These are phyloP conservation scores for Strix aluco DNA, from an alignment of 2,113 vertebrate species.

Conservation along the genomic window DNA sequence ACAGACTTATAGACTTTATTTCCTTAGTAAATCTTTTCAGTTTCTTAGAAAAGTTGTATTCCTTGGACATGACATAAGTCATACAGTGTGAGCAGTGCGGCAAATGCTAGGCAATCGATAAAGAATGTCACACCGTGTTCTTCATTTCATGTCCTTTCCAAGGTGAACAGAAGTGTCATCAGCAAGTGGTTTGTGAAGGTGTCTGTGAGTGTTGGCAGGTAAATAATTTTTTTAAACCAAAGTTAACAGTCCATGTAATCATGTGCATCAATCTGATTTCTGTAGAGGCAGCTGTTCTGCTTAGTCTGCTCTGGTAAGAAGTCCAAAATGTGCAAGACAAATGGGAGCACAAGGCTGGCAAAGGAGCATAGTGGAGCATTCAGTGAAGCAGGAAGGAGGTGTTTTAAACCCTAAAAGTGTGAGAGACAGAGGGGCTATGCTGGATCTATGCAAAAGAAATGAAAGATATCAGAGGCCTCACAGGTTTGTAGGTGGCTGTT, in stretches of 20 bases:
- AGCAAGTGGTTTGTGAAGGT: slow-evolving; percentile 27
- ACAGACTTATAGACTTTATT: neutral
- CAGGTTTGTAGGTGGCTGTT: neutral
- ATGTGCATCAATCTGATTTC: slow-evolving; percentile 21
- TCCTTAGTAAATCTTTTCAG: neutral
- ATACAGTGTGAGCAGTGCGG: neutral
- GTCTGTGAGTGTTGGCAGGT: slow-evolving; percentile 40
- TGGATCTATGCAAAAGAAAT: neutral
- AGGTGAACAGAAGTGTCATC: slow-evolving; percentile 44
- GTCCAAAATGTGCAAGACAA: neutral
- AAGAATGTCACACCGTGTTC: neutral
- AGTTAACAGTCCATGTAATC: slow-evolving; percentile 59
- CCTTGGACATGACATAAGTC: neutral
- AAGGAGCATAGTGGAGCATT: neutral
- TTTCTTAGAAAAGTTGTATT: neutral
- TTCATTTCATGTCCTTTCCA: neutral
- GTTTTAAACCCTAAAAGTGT: neutral
- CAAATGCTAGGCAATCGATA: neutral
- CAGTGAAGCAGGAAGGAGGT: neutral
- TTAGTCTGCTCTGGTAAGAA: neutral
- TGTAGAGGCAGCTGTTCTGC: slow-evolving; percentile 12
- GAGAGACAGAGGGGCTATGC: neutral
- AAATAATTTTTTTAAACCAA: slow-evolving; percentile 48
- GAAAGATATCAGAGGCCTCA: neutral
- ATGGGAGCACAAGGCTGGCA: neutral